These are phyloP conservation scores for Anabas testudineus DNA, from an alignment of 2,797 vertebrate species.

Conservation along the genomic window DNA sequence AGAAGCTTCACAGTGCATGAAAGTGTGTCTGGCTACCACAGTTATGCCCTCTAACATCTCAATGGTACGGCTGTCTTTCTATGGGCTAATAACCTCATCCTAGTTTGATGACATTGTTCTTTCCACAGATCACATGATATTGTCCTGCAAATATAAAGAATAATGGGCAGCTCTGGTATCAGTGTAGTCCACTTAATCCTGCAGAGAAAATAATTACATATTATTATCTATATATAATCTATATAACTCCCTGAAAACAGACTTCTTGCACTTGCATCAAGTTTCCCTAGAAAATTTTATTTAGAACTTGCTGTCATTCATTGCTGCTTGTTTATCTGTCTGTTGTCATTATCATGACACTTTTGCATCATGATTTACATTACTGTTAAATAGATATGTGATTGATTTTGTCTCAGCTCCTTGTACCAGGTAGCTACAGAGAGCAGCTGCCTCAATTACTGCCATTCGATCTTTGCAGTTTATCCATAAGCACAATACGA, in stretches of 20 bases:
- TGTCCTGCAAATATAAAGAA: not conserved
- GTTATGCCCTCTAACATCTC: conserved; percentile 17
- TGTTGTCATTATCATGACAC: not conserved
- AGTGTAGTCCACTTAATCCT: not conserved
- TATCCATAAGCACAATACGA: conserved; percentile 10
- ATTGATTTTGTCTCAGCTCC: not conserved
- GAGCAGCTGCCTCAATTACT: not conserved
- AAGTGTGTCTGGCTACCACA: conserved; percentile 50
- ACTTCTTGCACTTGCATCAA: no score
- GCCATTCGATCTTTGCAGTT: conserved; percentile 10
- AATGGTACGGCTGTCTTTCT: not conserved
- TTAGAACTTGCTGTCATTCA: not conserved
- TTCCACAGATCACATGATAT: not conserved
- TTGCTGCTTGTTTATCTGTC: not conserved
- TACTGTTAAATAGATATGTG: not conserved
- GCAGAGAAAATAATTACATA: not conserved
- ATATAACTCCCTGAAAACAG: not conserved
- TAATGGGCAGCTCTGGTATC: not conserved
- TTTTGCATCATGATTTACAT: conserved; percentile 12
- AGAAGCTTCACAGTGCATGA: conserved; percentile 63
- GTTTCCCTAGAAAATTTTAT: not conserved
- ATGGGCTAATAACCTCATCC: conserved; percentile 19
- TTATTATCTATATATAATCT: not conserved
- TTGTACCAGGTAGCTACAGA: not conserved
- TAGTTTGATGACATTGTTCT: conserved; percentile 4